Evolutionary conservation across 1,140 invertebrate species (phyloP).

Genomic region (silkworm (Bombyx mori)): ASM3026992v2 NC_085125.1:4982501-4983000

Average conservation of each 20-base stretch:
- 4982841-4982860: slow-evolving; percentile 42
- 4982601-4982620: too few relatives aligned
- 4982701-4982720: too few relatives aligned
- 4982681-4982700: too few relatives aligned
- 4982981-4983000: neutral
- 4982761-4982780: slow-evolving; percentile 58
- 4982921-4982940: slow-evolving; percentile 2
- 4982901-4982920: slow-evolving; percentile 18
- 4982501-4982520: too few relatives aligned
- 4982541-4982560: too few relatives aligned
- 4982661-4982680: too few relatives aligned
- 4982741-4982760: slow-evolving; percentile 18
- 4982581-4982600: too few relatives aligned
- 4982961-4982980: slow-evolving; percentile 1
- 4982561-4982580: too few relatives aligned
- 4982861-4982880: slow-evolving; percentile 41
- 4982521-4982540: too few relatives aligned
- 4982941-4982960: neutral
- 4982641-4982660: too few relatives aligned
- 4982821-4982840: slow-evolving; percentile 38
- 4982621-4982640: too few relatives aligned
- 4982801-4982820: slow-evolving; percentile 51
- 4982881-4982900: slow-evolving; percentile 8
- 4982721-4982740: slow-evolving; percentile 5
- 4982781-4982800: slow-evolving; percentile 53